Evolutionary conservation across 2,888 invertebrate species (phyloP).

Genomic region (Pseudococcus jackbeardsleyi): DNA sequence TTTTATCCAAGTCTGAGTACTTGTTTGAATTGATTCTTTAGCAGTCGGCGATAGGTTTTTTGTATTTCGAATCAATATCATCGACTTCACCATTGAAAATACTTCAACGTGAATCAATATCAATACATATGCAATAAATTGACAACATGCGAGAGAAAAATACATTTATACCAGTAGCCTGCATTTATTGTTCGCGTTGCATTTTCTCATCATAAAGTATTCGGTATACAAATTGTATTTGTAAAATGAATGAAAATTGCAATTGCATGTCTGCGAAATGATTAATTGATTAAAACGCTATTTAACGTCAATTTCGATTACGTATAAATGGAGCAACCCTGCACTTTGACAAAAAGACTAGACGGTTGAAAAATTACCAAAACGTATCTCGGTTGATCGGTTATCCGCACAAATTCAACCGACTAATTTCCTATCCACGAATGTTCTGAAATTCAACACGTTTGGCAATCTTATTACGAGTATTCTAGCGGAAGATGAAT

Average conservation of each 20-base stretch:
- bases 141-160: neutral
- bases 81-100: neutral
- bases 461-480: constrained; percentile 10
- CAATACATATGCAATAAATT: neutral
- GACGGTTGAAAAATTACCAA: neutral
- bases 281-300: neutral
- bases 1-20: neutral
- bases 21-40: neutral
- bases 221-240: neutral
- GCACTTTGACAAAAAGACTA: neutral
- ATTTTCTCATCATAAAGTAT: neutral
- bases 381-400: neutral
- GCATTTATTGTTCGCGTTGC: neutral
- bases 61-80: neutral
- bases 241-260: neutral
- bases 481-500: constrained; percentile 11
- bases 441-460: neutral
- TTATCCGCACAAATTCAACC: neutral
- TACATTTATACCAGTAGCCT: neutral
- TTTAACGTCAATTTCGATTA: neutral
- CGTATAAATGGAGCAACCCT: neutral
- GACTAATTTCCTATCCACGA: neutral
- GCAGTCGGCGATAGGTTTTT: neutral
- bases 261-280: neutral
- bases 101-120: constrained; percentile 3